Percentiles rank a stretch among this genome's conserved stretches.
Conservation (phyloP, 2,113 vertebrate species). For the Acanthisitta chloris region DNA sequence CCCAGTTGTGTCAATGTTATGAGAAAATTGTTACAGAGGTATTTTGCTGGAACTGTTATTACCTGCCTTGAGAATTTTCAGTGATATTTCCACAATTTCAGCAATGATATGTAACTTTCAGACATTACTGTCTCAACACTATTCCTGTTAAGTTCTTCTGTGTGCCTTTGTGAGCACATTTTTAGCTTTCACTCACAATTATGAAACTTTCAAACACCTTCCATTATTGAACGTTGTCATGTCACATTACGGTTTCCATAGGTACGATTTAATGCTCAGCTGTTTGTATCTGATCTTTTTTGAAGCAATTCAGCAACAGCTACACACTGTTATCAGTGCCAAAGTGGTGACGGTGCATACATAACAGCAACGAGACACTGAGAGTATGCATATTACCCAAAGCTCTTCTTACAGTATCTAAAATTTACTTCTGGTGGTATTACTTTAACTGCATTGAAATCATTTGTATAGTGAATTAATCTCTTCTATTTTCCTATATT, state of each 20-base stretch:
- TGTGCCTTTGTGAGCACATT: background rate
- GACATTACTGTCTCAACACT: background rate
- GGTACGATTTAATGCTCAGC: background rate
- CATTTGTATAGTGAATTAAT: background rate
- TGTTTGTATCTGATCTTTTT: background rate
- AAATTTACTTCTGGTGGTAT: background rate
- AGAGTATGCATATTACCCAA: background rate
- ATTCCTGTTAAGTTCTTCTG: background rate
- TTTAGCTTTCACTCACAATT: constrained; percentile 4
- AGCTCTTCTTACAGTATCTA: background rate
- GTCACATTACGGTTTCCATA: background rate
- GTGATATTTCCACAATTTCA: background rate
- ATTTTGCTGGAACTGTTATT: background rate
- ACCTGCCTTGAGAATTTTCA: background rate
- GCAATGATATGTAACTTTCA: background rate
- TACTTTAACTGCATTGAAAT: background rate
- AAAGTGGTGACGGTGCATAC: background rate
- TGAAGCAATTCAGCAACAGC: background rate
- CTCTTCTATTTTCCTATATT: background rate
- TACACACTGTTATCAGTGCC: background rate
- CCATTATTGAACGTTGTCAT: background rate
- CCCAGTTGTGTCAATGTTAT: background rate
- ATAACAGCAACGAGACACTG: background rate
- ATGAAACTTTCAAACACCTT: background rate
- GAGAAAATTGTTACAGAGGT: background rate